Evolutionary conservation across 2,113 vertebrate species (phyloP), one percentile per base, ranked within the genome.

Genomic region (Elanoides forficatus): DNA sequence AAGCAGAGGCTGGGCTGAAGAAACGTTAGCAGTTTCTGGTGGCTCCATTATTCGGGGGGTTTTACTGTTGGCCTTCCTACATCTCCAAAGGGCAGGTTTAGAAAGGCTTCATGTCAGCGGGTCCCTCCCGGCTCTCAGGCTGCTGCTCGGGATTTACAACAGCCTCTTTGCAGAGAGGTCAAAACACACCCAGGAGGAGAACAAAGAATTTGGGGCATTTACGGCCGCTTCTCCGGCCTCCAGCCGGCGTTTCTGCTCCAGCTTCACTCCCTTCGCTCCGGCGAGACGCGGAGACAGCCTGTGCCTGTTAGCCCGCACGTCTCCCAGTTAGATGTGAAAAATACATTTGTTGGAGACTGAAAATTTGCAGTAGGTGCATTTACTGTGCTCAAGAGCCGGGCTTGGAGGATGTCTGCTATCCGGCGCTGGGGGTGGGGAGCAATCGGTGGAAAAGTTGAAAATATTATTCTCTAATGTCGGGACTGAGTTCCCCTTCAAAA

Each of bases 121-220:
- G 9, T 95, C 60, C 42, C 70, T 91, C 18, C 17, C 1, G 3
- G 71, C 23, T 66, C 66, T 67, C 1, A 0, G 56, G 60, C 62
- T 83, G 58, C 50, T 83, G 42, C 60, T 90, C 0, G 0, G 50
- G 55, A 79, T 91, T 95, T 94, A 80, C 0, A 20, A 93, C 22
- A 75, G 10, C 48, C 47, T 56, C 40, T 83, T 83, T 85, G 73
- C 70, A 87, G 56, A 82, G 70, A 68, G 13, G 48, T 89, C 81
- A 94, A 72, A 94, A 85, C 65, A 80, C 14, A 72, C 34, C 23
- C 13, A 0, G 5, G 22, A 43, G 55, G 23, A 81, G 60, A 88
- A 84, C 19, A 89, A 94, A 91, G 40, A 87, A 85, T 80, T 30
- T 83, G 53, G 73, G 78, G 48, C 56, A 11, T 79, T 94, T 76